A percentile compares a stretch with the other conserved stretches of the same genome.
Conservation (phyloP, 1,140 invertebrate species). For the Philopotamus ludificatus region DNA sequence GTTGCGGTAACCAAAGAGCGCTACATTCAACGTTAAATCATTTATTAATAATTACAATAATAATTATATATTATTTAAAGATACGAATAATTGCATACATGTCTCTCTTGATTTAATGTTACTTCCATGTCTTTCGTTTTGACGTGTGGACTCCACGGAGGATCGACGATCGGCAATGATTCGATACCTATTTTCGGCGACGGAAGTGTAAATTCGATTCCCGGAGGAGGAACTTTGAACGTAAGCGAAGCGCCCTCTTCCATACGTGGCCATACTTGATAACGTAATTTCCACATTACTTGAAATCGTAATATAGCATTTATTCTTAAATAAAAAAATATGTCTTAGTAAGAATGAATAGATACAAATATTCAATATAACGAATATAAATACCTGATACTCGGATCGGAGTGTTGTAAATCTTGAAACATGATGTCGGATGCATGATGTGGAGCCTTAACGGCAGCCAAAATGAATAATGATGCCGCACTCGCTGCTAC, state of each 20-base stretch:
- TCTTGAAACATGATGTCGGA: slow-evolving; percentile 85
- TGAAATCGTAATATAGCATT: slow-evolving; percentile 73
- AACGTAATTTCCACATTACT: slow-evolving; percentile 94
- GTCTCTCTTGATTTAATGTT: slow-evolving; percentile 96
- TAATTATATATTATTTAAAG: slow-evolving; percentile 4
- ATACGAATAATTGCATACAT: slow-evolving; percentile 65
- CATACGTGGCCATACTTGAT: slow-evolving; percentile 98
- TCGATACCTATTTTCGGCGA: slow-evolving; percentile 98
- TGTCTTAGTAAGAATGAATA: background rate
- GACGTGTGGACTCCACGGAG: slow-evolving; percentile 97
- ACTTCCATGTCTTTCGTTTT: slow-evolving; percentile 99
- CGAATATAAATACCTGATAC: slow-evolving; percentile 64
- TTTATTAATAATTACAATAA: slow-evolving; percentile 7
- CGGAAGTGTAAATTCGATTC: slow-evolving; percentile 97
- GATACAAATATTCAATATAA: slow-evolving; percentile 33
- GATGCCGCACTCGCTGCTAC: slow-evolving; percentile 80
- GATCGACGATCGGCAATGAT: slow-evolving; percentile 91
- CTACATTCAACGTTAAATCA: slow-evolving; percentile 56
- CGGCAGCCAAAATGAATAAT: slow-evolving; percentile 88
- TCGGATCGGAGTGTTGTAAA: slow-evolving; percentile 78
- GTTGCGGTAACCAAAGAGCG: slow-evolving; percentile 96
- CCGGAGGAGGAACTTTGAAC: slow-evolving; percentile 97
- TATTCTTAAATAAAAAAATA: slow-evolving; percentile 46
- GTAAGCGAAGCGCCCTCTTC: slow-evolving; percentile 93
- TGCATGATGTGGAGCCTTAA: slow-evolving; percentile 84